These are phyloP conservation scores for Epinephelus moara DNA, from an alignment of 2,113 vertebrate species.

Conservation along the genomic window DNA sequence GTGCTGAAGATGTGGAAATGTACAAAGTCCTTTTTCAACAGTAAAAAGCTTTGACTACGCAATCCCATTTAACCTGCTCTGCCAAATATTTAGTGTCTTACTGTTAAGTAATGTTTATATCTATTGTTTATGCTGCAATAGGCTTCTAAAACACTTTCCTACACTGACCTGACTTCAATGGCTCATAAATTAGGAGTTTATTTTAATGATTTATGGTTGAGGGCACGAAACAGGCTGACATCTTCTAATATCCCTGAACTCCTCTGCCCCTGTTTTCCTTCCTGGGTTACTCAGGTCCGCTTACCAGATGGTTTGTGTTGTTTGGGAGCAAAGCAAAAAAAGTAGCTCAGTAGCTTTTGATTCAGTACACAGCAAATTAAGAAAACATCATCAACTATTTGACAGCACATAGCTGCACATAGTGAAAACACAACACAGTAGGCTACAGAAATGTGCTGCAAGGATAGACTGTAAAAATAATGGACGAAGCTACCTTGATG, in stretches of 20 bases:
- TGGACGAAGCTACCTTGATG: no score
- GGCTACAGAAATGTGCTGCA: no score
- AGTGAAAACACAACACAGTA: no score
- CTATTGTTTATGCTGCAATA: background rate
- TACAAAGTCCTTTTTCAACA: background rate
- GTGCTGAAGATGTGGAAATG: background rate
- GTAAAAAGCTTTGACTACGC: background rate
- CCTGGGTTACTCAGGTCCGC: constrained; percentile 2
- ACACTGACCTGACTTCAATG: background rate
- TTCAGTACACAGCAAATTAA: no score
- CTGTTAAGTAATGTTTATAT: background rate
- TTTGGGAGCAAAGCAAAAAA: background rate
- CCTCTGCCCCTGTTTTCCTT: background rate
- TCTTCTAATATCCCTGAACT: constrained; percentile 11
- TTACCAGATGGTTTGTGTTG: constrained; percentile 22
- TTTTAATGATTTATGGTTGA: constrained; percentile 11
- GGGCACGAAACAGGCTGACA: background rate
- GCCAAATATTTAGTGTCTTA: background rate
- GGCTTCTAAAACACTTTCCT: background rate
- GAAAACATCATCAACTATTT: no score
- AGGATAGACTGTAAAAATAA: no score
- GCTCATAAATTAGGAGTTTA: background rate
- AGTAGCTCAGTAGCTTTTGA: background rate
- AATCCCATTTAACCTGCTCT: background rate
- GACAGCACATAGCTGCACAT: no score